Evolutionary conservation across 1,140 invertebrate species (phyloP), one percentile per base, ranked within the genome.

Genomic region (Lepeophtheirus salmonis): DNA sequence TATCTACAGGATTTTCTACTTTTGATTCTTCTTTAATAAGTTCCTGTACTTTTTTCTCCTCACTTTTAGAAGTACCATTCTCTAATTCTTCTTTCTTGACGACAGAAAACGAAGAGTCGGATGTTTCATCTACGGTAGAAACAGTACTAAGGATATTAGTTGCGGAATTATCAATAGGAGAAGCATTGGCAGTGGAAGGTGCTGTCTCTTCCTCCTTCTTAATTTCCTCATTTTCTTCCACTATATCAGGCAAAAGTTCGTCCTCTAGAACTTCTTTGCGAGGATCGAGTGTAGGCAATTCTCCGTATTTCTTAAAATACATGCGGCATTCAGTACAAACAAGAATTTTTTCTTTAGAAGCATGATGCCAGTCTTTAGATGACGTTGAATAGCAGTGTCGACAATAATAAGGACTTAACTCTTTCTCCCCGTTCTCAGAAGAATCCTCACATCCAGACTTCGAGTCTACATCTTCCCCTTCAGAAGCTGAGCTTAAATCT

Each of bases 361-460:
- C 80, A 67, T 83, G 77, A 69, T 84, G 83, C 80, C 82, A 84
- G 67, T 83, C 80, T 69, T 77, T 75, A 17, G 79, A 81, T 66
- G 73, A 80, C 26, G 79, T 83, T 0, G 81, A 79, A 66, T 79
- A 72, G 68, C 77, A 78, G 64, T 78, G 75, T 61, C 74, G 69
- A 64, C 77, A 79, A 50, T 71, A 67, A 66, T 76, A 74, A 24
- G 70, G 69, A 63, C 66, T 72, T 61, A 77, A 77, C 65, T 85
- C 82, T 64, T 83, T 76, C 60, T 89, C 89, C 70, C 84, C 92
- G 72, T 90, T 90, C 71, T 90, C 89, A 69, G 90, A 87, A 62
- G 86, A 91, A 70, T 83, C 82, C 67, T 95, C 91, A 75, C 90
- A 87, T 72, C 94, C 89, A 66, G 86, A 92, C 56, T 88, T 86